phyloP scores from a whole-genome alignment of 1,140 invertebrate genomes.

The Mycetomoellerius zeteki region DNA sequence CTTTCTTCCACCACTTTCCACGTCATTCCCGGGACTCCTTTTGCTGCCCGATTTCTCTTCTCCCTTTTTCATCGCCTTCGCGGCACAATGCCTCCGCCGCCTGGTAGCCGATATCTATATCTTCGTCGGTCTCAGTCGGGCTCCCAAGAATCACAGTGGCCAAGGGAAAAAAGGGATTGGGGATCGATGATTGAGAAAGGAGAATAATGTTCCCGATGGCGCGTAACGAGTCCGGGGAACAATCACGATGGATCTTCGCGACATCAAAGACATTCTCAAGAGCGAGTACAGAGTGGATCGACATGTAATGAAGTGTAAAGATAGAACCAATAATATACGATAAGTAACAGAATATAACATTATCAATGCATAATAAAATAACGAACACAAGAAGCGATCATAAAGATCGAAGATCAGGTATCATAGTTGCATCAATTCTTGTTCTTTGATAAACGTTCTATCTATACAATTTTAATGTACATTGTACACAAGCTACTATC shows the following conservation, averaged over 20 bases:
- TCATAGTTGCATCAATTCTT: not conserved
- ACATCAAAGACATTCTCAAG: slow-evolving; percentile 21
- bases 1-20: slow-evolving; percentile 71
- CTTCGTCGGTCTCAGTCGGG: slow-evolving; percentile 19
- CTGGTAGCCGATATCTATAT: slow-evolving; percentile 75
- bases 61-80: slow-evolving; percentile 40
- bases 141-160: slow-evolving; percentile 51
- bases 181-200: slow-evolving; percentile 59
- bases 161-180: slow-evolving; percentile 44
- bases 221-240: slow-evolving; percentile 47
- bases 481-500: not conserved
- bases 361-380: slow-evolving; percentile 4
- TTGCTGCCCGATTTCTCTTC: slow-evolving; percentile 43
- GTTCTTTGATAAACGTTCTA: not conserved
- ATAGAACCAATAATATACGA: not conserved
- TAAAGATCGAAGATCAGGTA: not conserved
- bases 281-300: not conserved
- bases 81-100: slow-evolving; percentile 54
- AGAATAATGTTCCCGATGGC: slow-evolving; percentile 49
- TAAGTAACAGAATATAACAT: not conserved
- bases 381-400: not conserved
- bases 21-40: slow-evolving; percentile 71
- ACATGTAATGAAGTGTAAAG: slow-evolving; percentile 32
- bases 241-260: slow-evolving; percentile 11
- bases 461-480: not conserved